Conservation (phyloP, 2,888 invertebrate genomes). For the Phortica magna region DNA sequence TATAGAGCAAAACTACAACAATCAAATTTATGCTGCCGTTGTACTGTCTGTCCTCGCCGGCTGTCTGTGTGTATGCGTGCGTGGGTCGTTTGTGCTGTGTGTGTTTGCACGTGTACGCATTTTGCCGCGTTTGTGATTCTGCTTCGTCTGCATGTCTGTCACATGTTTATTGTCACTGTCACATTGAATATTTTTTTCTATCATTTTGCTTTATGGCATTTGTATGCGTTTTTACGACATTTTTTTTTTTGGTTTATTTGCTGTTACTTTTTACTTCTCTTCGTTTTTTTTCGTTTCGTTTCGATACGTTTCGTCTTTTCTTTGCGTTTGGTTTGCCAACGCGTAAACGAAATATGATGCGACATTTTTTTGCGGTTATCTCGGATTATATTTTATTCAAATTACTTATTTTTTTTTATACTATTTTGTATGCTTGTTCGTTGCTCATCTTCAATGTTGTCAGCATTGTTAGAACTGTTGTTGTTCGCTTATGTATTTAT, state of each 20-base stretch:
- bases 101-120: not conserved
- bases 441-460: not conserved
- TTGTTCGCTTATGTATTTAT: conserved; percentile 46
- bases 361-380: conserved; percentile 24
- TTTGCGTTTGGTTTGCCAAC: not conserved
- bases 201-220: too few species aligned
- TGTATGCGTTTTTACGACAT: too few species aligned
- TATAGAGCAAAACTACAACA: too few species aligned
- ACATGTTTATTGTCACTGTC: conserved; percentile 69
- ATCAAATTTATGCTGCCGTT: too few species aligned
- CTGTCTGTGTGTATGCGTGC: not conserved
- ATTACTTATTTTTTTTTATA: not conserved
- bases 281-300: not conserved
- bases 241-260: not conserved
- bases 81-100: conserved; percentile 23
- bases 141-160: conserved; percentile 43
- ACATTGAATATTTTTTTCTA: too few species aligned
- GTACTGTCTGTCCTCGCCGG: not conserved
- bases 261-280: not conserved
- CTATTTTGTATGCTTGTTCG: not conserved
- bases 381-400: conserved; percentile 14
- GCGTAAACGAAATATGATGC: conserved; percentile 20
- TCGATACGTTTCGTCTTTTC: not conserved
- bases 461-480: conserved; percentile 32
- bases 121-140: not conserved